Percentiles rank a stretch among this genome's conserved stretches.
Evolutionary conservation across 1,140 invertebrate species (phyloP).

Genomic region (Macrostomum lignano): DNA sequence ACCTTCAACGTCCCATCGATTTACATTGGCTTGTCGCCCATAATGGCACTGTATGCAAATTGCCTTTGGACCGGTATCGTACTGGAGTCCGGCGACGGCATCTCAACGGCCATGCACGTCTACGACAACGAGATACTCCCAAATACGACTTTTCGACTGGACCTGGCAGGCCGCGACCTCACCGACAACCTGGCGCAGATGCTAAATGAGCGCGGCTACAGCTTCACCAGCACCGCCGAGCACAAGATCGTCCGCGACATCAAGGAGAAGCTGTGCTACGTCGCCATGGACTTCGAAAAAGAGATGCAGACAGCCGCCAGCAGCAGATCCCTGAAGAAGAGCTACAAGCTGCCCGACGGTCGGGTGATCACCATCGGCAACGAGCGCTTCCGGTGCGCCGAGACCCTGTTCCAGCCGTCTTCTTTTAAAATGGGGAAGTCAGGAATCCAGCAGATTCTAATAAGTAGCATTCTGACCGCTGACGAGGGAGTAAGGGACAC

Average conservation of each 20-base stretch:
- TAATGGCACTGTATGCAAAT: constrained; percentile 5
- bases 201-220: constrained; percentile 67
- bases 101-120: constrained; percentile 4
- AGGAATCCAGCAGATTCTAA: too few relatives aligned
- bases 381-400: constrained; percentile 83
- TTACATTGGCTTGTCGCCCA: constrained; percentile 36
- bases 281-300: constrained; percentile 28
- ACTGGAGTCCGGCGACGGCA: constrained; percentile 5
- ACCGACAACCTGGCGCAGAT: constrained; percentile 58
- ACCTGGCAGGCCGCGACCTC: constrained; percentile 56
- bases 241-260: constrained; percentile 57
- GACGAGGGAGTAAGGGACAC: too few relatives aligned
- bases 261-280: constrained; percentile 36
- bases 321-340: constrained; percentile 21
- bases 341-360: constrained; percentile 61
- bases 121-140: constrained; percentile 56
- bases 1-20: constrained; percentile 92
- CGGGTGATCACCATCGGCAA: constrained; percentile 77
- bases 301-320: constrained; percentile 66
- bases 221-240: constrained; percentile 48
- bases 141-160: constrained; percentile 54
- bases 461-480: too few relatives aligned
- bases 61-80: constrained; percentile 7
- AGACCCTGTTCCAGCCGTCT: constrained; percentile 75
- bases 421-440: too few relatives aligned